phyloP scores from a whole-genome alignment of 2,888 invertebrate genomes.

The Caenorhabditis angaria region DNA sequence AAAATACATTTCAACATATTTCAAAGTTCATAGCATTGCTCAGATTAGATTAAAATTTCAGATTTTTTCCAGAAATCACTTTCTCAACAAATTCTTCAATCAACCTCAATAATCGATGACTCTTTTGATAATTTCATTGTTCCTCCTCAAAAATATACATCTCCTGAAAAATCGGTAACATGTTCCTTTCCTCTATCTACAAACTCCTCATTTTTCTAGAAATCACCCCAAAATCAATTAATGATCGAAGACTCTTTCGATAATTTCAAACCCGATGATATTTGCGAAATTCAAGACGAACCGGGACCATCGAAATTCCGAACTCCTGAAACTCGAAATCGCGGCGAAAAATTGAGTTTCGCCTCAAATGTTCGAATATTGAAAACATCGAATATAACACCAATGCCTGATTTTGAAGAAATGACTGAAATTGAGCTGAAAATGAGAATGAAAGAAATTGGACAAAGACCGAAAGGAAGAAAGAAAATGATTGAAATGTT shows the following conservation, averaged over 20 bases:
- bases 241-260: background rate
- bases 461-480: conserved; percentile 62
- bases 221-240: background rate
- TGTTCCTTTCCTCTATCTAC: too few species aligned
- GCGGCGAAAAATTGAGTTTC: conserved; percentile 24
- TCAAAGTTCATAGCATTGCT: too few species aligned
- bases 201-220: background rate
- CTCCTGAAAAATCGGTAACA: too few species aligned
- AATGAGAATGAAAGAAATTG: conserved; percentile 52
- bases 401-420: conserved; percentile 57
- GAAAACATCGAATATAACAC: conserved; percentile 61
- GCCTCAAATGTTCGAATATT: conserved; percentile 57
- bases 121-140: too few species aligned
- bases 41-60: too few species aligned
- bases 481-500: conserved; percentile 60
- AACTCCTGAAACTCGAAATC: too few species aligned
- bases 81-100: too few species aligned
- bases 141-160: too few species aligned
- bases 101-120: too few species aligned
- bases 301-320: background rate
- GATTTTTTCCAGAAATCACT: too few species aligned
- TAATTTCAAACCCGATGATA: background rate
- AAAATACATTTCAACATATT: too few species aligned
- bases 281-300: background rate
- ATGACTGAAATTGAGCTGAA: conserved; percentile 59